A percentile compares a stretch with the other conserved stretches of the same genome.
Evolutionary conservation across 2,797 vertebrate genomes (phyloP).

Genomic region (Ctenochaetus hawaiiensis): DNA sequence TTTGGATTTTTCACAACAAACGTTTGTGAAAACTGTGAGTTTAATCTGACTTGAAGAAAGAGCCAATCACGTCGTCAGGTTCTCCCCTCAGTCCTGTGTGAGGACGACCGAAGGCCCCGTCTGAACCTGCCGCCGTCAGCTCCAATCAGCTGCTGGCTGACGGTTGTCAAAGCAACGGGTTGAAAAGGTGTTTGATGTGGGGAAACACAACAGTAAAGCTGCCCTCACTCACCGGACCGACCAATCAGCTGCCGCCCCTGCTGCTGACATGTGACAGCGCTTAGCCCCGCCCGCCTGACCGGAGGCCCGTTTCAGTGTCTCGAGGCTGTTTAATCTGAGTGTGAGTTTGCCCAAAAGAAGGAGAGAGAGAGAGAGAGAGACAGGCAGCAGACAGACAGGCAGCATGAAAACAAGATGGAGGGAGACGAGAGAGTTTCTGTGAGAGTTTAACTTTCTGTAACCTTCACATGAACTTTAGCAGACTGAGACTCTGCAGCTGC

Average conservation of each 20-base stretch:
- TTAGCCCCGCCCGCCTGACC: slow-evolving; percentile 53
- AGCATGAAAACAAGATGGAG: slow-evolving; percentile 40
- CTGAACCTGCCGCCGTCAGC: slow-evolving; percentile 55
- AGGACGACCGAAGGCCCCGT: slow-evolving; percentile 7
- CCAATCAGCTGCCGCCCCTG: slow-evolving; percentile 52
- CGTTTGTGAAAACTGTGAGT: no score
- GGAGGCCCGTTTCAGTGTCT: slow-evolving; percentile 1
- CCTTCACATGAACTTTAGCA: no score
- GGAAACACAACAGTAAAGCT: slow-evolving; percentile 72
- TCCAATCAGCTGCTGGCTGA: slow-evolving; percentile 60
- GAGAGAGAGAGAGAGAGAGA: neutral
- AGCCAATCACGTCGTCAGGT: no score
- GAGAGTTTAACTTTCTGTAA: no score
- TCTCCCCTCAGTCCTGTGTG: no score
- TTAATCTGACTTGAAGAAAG: neutral
- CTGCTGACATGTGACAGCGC: slow-evolving; percentile 63
- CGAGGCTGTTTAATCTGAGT: slow-evolving; percentile 51
- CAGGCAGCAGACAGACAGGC: slow-evolving; percentile 15
- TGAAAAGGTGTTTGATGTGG: slow-evolving; percentile 81
- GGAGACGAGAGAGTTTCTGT: neutral
- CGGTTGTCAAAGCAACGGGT: slow-evolving; percentile 79
- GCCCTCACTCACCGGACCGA: slow-evolving; percentile 13
- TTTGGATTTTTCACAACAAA: neutral
- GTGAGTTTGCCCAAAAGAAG: slow-evolving; percentile 1
- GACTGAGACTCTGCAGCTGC: no score